These are phyloP conservation scores for Hyperopisus bebe DNA, from an alignment of 2,113 vertebrate species.

Conservation along the genomic window DNA sequence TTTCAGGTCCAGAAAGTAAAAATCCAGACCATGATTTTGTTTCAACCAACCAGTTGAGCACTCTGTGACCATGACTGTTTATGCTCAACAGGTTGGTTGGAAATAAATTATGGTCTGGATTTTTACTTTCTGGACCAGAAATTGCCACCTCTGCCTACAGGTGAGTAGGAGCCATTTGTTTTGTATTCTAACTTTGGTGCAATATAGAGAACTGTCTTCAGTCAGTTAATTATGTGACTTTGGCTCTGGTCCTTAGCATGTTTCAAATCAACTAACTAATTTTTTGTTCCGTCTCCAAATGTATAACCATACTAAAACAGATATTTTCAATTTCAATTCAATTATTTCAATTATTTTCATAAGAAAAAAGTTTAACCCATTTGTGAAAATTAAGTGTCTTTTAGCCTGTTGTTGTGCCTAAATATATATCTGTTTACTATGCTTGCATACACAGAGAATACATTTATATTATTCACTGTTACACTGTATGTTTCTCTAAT, in stretches of 20 bases:
- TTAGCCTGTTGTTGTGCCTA: neutral
- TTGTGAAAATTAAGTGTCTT: neutral
- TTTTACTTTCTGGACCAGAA: too few species aligned
- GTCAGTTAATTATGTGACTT: neutral
- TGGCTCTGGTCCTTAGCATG: neutral
- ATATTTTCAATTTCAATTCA: neutral
- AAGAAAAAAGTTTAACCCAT: neutral
- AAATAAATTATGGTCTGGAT: too few species aligned
- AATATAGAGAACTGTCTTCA: neutral
- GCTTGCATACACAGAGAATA: neutral
- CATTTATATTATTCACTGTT: neutral
- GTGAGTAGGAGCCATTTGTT: too few species aligned
- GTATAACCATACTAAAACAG: neutral
- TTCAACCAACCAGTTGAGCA: too few species aligned
- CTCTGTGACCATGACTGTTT: too few species aligned
- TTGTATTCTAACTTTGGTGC: neutral
- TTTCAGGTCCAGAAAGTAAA: too few species aligned
- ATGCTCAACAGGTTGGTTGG: too few species aligned
- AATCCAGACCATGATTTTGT: too few species aligned
- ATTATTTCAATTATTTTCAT: neutral
- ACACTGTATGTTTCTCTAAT: too few species aligned
- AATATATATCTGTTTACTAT: neutral
- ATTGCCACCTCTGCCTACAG: too few species aligned
- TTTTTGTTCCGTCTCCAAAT: neutral
- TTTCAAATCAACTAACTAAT: neutral